Conservation (phyloP, 2,888 invertebrate genomes). For the Ashinkailepas kermadecensis region DNA sequence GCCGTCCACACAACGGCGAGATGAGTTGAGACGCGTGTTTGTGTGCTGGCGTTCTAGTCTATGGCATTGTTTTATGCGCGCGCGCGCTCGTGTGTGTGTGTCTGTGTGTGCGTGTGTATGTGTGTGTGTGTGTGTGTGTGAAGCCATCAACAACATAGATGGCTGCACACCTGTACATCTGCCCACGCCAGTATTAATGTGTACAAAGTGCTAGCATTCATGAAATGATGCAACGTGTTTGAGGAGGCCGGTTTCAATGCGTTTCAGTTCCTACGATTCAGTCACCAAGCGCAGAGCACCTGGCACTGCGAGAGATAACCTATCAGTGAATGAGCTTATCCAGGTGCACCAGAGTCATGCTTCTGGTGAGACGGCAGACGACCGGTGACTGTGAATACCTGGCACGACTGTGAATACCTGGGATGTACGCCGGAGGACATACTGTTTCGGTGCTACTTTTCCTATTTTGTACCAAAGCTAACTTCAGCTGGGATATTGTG, state of each 20-base stretch:
- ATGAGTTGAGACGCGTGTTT: too few species aligned
- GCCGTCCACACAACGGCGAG: too few species aligned
- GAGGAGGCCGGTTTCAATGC: not conserved
- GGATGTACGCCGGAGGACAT: too few species aligned
- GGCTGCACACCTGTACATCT: not conserved
- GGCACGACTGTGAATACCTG: too few species aligned
- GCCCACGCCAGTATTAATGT: not conserved
- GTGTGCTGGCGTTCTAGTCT: slow-evolving; percentile 15
- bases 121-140: not conserved
- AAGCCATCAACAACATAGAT: not conserved
- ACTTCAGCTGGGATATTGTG: too few species aligned
- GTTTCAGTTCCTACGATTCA: not conserved
- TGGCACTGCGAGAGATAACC: not conserved
- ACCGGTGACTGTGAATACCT: too few species aligned
- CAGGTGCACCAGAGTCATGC: not conserved
- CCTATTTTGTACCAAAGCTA: too few species aligned
- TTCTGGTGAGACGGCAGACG: too few species aligned
- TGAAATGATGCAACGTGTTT: not conserved
- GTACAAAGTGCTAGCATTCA: not conserved
- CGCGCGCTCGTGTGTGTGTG: too few species aligned
- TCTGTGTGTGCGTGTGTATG: too few species aligned
- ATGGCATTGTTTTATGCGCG: not conserved
- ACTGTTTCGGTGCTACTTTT: too few species aligned
- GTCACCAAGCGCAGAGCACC: not conserved
- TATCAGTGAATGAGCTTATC: not conserved